Conservation (phyloP, 2,113 vertebrate genomes). For the Puffinus mauretanicus region DNA sequence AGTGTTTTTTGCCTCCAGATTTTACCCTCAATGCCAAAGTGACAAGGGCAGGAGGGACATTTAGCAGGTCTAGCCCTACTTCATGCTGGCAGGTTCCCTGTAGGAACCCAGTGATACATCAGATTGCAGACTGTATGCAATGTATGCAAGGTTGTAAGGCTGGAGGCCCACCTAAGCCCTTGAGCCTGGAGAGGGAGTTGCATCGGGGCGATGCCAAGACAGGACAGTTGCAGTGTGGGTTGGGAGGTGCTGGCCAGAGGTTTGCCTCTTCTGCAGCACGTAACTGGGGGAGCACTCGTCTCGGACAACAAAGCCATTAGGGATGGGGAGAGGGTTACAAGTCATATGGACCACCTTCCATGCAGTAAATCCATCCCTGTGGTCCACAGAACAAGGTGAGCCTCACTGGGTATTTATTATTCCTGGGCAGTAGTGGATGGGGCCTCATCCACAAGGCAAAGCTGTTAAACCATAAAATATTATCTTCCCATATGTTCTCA, state of each 20-base stretch:
- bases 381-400: background rate
- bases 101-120: fast-evolving
- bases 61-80: no score
- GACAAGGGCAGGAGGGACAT: background rate
- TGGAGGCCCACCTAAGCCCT: background rate
- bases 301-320: fast-evolving
- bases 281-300: background rate
- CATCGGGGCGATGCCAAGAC: fast-evolving
- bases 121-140: background rate
- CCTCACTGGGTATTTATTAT: background rate
- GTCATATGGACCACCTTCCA: background rate
- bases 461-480: background rate
- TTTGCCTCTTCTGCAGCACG: background rate
- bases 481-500: background rate
- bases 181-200: no score
- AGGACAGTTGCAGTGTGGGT: background rate
- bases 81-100: background rate
- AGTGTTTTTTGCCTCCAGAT: background rate
- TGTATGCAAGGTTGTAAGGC: fast-evolving
- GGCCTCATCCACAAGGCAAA: background rate
- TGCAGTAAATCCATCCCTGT: background rate
- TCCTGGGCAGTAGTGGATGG: background rate
- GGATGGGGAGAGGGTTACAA: background rate
- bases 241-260: background rate
- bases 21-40: background rate